Percentiles rank a stretch among this genome's conserved stretches.
phyloP scores from a whole-genome alignment of 2,113 vertebrate species.

The Trochalopteron elliotii region DNA sequence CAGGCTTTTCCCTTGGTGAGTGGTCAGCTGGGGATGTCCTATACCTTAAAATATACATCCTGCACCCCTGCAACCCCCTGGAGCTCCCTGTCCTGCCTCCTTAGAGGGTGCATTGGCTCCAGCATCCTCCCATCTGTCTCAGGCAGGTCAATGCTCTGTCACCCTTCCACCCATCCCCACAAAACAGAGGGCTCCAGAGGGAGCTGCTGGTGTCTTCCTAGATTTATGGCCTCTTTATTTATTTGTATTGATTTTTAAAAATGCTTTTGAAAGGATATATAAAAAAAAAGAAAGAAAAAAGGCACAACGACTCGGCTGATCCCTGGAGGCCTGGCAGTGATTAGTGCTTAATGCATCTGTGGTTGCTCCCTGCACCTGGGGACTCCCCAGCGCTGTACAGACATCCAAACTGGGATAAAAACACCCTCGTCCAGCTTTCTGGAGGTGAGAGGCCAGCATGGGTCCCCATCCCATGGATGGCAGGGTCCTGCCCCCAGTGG shows the following conservation, averaged over 20 bases:
- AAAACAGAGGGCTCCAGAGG: conserved; percentile 20
- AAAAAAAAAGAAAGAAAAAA: not conserved
- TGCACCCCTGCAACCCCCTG: not conserved
- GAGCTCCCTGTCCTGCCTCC: not conserved
- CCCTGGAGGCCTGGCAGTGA: not conserved
- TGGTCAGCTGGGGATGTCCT: conserved; percentile 29
- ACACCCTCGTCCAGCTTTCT: not conserved
- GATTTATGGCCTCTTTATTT: conserved; percentile 58
- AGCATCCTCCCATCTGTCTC: conserved; percentile 47
- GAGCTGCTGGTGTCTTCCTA: not conserved
- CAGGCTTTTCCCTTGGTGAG: not conserved
- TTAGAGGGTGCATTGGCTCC: conserved; percentile 34
- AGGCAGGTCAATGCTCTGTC: conserved; percentile 12
- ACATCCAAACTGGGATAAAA: not conserved
- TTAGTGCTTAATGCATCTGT: not conserved
- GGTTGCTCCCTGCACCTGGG: not conserved
- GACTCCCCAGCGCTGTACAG: not conserved
- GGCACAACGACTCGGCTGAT: not conserved
- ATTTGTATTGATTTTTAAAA: conserved; percentile 46
- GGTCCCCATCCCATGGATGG: accelerated
- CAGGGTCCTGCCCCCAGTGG: not conserved
- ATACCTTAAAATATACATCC: not conserved
- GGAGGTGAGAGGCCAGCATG: not conserved
- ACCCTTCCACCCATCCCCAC: conserved; percentile 12
- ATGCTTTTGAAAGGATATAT: not conserved